Evolutionary conservation across 2,113 vertebrate genomes (phyloP), one percentile per base, ranked within the genome.

Genomic region (Phyllostomus hastatus): DNA sequence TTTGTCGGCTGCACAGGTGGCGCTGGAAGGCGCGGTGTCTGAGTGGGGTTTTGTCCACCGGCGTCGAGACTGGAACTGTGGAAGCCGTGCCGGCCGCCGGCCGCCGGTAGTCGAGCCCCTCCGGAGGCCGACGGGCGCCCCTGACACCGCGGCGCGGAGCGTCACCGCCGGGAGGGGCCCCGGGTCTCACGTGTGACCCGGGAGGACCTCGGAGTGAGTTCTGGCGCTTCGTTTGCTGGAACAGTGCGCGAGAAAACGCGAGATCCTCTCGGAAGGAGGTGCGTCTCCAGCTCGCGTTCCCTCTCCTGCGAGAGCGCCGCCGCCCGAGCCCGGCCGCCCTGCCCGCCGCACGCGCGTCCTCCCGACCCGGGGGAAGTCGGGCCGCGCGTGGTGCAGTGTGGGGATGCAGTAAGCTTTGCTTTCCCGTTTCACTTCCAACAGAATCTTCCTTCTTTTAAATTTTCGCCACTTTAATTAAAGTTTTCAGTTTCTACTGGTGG

Each of bases 191-290:
- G 92, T 70, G 6, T 35, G 96, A 38, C 95, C 91, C 96, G 97
- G 95, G 96, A 95, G 96, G 97, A 97, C 98, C 98, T 98, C 98
- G 98, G 98, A 98, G 97, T 97, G 33, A 92, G 86, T 70, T 95
- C 95, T 96, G 96, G 41, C 73, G 97, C 96, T 92, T 96, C 95
- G 46, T 59, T 96, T 89, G 95, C 1, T 33, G 97, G 72, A 91
- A 59, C 79, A 73, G 95, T 96, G 97, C 91, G 79, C 61, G 80
- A 91, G 92, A 75, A 93, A 97, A 84, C 87, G 89, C 90, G 95
- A 97, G 95, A 97, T 92, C 46, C 90, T 92, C 11, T 90, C 79
- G 97, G 86, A 89, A 97, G 92, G 61, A 70, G 97, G 69, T 48
- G 43, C 79, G 81, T 97, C 91, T 95, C 78, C 64, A 69, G 87